These are phyloP conservation scores for Pachycephala philippinensis DNA, from an alignment of 2,113 vertebrate genomes.

Conservation along the genomic window DNA sequence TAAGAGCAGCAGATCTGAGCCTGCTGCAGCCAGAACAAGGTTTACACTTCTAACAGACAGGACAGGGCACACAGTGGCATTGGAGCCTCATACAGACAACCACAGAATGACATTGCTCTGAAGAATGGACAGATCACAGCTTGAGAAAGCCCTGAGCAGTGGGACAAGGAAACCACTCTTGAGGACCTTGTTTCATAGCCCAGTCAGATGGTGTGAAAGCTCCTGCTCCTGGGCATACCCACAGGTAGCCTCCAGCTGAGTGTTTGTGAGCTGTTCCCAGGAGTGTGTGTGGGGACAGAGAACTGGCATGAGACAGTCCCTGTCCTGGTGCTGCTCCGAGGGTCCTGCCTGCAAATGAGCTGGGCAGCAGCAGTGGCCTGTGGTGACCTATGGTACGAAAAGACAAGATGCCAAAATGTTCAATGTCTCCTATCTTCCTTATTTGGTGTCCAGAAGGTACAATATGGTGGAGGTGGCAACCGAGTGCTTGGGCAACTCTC, in stretches of 20 bases:
- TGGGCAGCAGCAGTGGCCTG: neutral
- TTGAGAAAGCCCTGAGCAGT: neutral
- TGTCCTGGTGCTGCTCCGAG: neutral
- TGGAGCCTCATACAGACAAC: fast-evolving
- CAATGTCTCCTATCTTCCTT: neutral
- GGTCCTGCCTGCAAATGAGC: neutral
- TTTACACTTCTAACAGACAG: neutral
- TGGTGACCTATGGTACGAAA: neutral
- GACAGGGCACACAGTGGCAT: neutral
- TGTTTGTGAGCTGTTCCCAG: neutral
- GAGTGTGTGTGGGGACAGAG: neutral
- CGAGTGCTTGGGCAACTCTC: fast-evolving
- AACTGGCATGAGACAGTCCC: neutral
- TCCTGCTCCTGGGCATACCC: neutral
- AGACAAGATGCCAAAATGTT: neutral
- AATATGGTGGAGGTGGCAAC: neutral
- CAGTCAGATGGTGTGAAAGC: neutral
- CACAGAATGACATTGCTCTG: neutral
- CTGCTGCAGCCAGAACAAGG: neutral
- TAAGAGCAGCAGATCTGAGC: neutral
- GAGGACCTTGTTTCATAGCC: neutral
- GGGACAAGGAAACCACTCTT: neutral
- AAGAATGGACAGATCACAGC: neutral
- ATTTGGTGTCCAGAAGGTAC: neutral
- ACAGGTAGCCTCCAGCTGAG: neutral